These are phyloP conservation scores for Chiroxiphia lanceolata DNA, from an alignment of 2,797 vertebrate species.

Conservation along the genomic window DNA sequence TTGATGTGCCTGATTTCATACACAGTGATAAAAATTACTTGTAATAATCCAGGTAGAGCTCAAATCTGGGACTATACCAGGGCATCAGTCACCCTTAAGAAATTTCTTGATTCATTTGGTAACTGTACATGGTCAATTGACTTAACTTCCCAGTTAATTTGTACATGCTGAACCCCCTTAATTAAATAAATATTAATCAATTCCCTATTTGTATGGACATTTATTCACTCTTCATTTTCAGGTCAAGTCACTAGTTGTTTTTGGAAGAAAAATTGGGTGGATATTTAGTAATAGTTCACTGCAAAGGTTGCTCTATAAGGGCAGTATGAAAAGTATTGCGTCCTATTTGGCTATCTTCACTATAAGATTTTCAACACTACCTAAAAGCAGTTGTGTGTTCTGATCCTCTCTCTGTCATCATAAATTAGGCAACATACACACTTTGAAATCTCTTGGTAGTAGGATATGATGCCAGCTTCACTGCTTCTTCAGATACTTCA, in stretches of 20 bases:
- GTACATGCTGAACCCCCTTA: neutral
- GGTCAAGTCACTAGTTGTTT: neutral
- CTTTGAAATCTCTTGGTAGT: neutral
- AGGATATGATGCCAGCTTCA: neutral
- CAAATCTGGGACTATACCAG: neutral
- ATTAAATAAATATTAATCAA: neutral
- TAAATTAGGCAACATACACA: neutral
- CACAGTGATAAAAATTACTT: neutral
- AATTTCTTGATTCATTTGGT: neutral
- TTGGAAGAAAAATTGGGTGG: neutral
- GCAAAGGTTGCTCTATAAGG: neutral
- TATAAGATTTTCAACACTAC: neutral
- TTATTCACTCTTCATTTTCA: neutral
- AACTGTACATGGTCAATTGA: neutral
- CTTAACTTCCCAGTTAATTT: neutral
- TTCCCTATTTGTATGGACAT: neutral
- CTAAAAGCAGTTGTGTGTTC: neutral
- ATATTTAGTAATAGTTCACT: neutral
- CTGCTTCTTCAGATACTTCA: neutral
- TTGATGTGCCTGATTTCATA: neutral
- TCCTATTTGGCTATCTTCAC: neutral
- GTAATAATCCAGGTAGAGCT: neutral
- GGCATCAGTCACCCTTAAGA: neutral
- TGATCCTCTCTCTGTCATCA: neutral
- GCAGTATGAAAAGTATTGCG: neutral